A percentile compares a stretch with the other conserved stretches of the same genome.
Evolutionary conservation across 2,797 vertebrate genomes (phyloP).

Genomic region (Triplophysa bombifrons): DNA sequence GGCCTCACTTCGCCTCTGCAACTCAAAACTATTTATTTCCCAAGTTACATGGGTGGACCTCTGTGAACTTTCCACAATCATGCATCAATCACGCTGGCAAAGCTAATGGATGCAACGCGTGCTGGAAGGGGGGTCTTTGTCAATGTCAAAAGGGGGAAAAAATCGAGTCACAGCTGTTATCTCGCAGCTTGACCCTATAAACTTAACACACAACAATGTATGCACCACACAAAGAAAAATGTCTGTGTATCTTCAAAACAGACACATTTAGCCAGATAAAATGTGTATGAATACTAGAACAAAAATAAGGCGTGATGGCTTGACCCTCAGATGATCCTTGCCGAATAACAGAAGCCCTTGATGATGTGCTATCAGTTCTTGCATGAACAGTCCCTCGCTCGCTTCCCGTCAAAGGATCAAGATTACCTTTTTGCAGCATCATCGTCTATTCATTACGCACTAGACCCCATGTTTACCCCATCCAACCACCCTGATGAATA

Average conservation of each 20-base stretch:
- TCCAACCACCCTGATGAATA: slow-evolving; percentile 21
- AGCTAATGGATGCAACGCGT: slow-evolving; percentile 9
- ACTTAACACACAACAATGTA: background rate
- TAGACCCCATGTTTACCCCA: slow-evolving; percentile 32
- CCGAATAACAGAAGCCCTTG: slow-evolving; percentile 3
- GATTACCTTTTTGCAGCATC: slow-evolving; percentile 33
- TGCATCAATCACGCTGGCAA: slow-evolving; percentile 14
- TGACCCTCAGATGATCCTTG: background rate
- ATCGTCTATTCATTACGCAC: slow-evolving; percentile 45
- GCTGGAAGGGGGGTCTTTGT: slow-evolving; percentile 47
- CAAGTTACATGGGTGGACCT: background rate
- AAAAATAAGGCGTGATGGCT: background rate
- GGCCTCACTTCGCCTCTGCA: background rate
- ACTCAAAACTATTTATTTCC: background rate
- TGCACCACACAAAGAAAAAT: background rate
- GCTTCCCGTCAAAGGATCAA: background rate
- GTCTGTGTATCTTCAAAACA: background rate
- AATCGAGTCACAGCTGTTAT: slow-evolving; percentile 49
- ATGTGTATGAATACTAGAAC: background rate
- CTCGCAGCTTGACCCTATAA: slow-evolving; percentile 45
- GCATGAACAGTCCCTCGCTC: slow-evolving; percentile 6
- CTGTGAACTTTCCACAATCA: slow-evolving; percentile 19
- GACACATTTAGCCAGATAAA: background rate
- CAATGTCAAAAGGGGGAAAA: slow-evolving; percentile 55
- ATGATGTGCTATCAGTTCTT: slow-evolving; percentile 27